Percentiles rank a stretch among this genome's conserved stretches.
These are phyloP conservation scores for Ephialtes manifestator DNA, from an alignment of 2,888 invertebrate species.

Conservation along the genomic window DNA sequence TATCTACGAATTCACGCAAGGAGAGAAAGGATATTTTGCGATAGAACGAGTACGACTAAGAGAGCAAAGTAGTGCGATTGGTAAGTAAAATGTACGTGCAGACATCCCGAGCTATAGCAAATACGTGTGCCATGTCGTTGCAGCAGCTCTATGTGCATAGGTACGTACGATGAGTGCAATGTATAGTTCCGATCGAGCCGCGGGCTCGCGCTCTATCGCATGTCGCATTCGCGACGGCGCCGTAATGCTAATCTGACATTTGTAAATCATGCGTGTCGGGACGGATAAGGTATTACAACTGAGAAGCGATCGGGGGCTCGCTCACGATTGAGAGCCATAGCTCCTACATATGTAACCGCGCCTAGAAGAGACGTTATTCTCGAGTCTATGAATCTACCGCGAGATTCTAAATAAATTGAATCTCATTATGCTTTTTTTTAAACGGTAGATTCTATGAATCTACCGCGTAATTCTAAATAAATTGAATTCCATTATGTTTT, in stretches of 20 bases:
- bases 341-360: background rate
- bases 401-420: too few species aligned
- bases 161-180: slow-evolving; percentile 6
- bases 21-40: slow-evolving; percentile 9
- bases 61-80: slow-evolving; percentile 1
- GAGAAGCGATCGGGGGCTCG: slow-evolving; percentile 38
- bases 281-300: slow-evolving; percentile 70
- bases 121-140: slow-evolving; percentile 11
- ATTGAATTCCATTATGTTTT: too few species aligned
- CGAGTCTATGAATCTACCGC: background rate
- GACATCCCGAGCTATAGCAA: slow-evolving; percentile 9
- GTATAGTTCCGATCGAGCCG: slow-evolving; percentile 46
- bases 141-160: slow-evolving; percentile 22
- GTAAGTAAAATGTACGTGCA: slow-evolving; percentile 25
- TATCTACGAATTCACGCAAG: slow-evolving; percentile 2
- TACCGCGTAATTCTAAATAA: too few species aligned
- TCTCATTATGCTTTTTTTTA: too few species aligned
- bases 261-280: slow-evolving; percentile 75
- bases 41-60: background rate
- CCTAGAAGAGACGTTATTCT: background rate
- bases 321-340: background rate
- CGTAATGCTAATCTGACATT: slow-evolving; percentile 75
- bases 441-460: too few species aligned
- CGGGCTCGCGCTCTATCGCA: slow-evolving; percentile 35
- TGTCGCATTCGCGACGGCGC: slow-evolving; percentile 69